These are phyloP conservation scores for Drosophila sucinea DNA, from an alignment of 1,140 invertebrate genomes.

Conservation along the genomic window DNA sequence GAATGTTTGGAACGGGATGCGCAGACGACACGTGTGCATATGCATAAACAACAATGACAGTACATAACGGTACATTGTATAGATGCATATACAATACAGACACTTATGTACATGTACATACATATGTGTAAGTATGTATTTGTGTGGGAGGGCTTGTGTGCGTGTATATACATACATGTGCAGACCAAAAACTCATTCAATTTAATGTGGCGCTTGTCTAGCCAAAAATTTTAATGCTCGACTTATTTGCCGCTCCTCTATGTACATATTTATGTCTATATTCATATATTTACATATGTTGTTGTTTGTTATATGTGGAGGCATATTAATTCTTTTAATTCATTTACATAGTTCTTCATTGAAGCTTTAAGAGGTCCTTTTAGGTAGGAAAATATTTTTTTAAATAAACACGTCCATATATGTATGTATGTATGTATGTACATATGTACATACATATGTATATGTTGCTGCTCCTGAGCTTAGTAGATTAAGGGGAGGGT, in stretches of 20 bases:
- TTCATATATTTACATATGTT: no score
- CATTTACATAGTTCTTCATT: slow-evolving; percentile 18
- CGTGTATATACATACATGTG: slow-evolving; percentile 18
- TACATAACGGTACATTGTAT: slow-evolving; percentile 46
- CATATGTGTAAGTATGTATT: slow-evolving; percentile 18
- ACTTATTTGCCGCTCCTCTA: slow-evolving; percentile 16
- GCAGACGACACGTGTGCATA: slow-evolving; percentile 71
- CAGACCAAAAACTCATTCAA: slow-evolving; percentile 59
- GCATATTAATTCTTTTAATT: neutral
- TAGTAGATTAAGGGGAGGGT: neutral
- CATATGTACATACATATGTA: neutral
- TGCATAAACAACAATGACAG: slow-evolving; percentile 62
- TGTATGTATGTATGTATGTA: slow-evolving; percentile 24
- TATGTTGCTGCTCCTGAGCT: no score
- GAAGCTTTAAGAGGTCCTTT: slow-evolving; percentile 36
- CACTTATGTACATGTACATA: neutral
- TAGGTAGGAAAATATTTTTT: neutral
- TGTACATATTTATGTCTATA: no score
- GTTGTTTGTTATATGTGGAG: no score
- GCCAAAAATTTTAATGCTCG: slow-evolving; percentile 67
- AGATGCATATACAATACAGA: slow-evolving; percentile 31
- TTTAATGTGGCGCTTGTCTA: slow-evolving; percentile 75
- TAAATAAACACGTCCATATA: slow-evolving; percentile 23
- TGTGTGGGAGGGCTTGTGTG: slow-evolving; percentile 14
- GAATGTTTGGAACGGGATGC: slow-evolving; percentile 27